Conservation (phyloP, 2,888 invertebrate species). For the Nebria salina region DNA sequence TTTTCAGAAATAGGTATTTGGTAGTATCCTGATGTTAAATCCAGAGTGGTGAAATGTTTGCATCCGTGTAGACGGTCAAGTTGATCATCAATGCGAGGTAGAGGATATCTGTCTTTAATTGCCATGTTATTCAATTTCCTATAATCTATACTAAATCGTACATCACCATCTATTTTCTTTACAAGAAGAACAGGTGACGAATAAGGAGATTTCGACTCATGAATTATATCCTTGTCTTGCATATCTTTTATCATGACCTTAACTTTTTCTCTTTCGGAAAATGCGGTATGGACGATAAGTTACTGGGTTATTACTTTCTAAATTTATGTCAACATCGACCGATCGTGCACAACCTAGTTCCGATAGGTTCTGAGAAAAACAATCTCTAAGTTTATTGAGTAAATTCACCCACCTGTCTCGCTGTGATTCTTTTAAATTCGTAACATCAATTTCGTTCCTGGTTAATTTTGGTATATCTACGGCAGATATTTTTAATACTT, state of each 20-base stretch:
- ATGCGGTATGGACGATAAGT: constrained; percentile 51
- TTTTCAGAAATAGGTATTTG: too few species aligned
- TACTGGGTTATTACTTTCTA: constrained; percentile 47
- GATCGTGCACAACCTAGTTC: constrained; percentile 49
- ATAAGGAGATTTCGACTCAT: constrained; percentile 53
- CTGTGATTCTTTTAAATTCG: constrained; percentile 51
- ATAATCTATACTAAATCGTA: constrained; percentile 2
- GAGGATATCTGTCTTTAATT: constrained; percentile 2
- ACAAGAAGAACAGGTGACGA: constrained; percentile 49
- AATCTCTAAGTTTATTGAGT: constrained; percentile 44
- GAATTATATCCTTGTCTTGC: constrained; percentile 47
- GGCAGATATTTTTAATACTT: constrained; percentile 12
- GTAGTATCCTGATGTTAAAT: too few species aligned
- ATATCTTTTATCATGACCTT: constrained; percentile 45
- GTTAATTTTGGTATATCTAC: constrained; percentile 25
- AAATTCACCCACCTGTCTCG: constrained; percentile 35
- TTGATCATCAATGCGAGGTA: constrained; percentile 6
- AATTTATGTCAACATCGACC: constrained; percentile 47
- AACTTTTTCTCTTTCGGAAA: constrained; percentile 47
- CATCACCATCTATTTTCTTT: constrained; percentile 45
- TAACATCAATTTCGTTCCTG: constrained; percentile 40
- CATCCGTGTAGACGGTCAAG: constrained; percentile 13
- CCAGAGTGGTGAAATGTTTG: too few species aligned
- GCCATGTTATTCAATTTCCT: not conserved
- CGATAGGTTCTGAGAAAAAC: constrained; percentile 44